Percentiles rank a stretch among this genome's conserved stretches.
phyloP scores from a whole-genome alignment of 1,140 invertebrate species.

The Procambarus virginalis region DNA sequence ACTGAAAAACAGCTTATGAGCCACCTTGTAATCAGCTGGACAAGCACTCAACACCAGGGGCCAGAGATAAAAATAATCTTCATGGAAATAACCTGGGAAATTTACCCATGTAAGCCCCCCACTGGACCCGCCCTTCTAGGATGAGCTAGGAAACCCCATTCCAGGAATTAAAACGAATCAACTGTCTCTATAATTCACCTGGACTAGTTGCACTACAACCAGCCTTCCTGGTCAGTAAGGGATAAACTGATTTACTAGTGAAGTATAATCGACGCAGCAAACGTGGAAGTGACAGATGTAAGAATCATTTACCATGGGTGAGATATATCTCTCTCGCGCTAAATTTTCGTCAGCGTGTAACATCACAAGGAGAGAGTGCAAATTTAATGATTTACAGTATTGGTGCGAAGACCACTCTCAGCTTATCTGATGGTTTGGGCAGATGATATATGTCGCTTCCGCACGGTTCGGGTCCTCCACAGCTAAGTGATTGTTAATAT shows the following conservation, averaged over 20 bases:
- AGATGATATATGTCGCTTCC: neutral
- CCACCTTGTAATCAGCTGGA: too few relatives aligned
- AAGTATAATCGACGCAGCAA: neutral
- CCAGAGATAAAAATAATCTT: too few relatives aligned
- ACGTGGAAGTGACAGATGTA: neutral
- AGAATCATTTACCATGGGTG: neutral
- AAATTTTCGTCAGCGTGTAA: neutral
- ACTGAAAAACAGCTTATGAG: too few relatives aligned
- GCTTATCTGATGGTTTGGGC: conserved; percentile 11
- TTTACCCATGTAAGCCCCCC: too few relatives aligned
- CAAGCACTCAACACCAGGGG: too few relatives aligned
- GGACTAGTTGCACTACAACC: too few relatives aligned
- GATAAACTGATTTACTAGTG: neutral
- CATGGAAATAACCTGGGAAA: too few relatives aligned
- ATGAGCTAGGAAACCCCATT: too few relatives aligned
- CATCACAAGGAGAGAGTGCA: conserved; percentile 15
- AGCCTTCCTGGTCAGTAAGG: too few relatives aligned
- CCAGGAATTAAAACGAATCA: too few relatives aligned
- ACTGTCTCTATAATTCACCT: too few relatives aligned
- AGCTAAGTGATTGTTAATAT: conserved; percentile 3
- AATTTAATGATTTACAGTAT: conserved; percentile 22
- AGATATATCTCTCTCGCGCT: neutral
- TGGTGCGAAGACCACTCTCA: conserved; percentile 24
- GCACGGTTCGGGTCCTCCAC: neutral
- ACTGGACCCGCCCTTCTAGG: too few relatives aligned